Evolutionary conservation across 2,888 invertebrate genomes (phyloP), one percentile per base, ranked within the genome.

Genomic region (Aleiodes leptofemur): DNA sequence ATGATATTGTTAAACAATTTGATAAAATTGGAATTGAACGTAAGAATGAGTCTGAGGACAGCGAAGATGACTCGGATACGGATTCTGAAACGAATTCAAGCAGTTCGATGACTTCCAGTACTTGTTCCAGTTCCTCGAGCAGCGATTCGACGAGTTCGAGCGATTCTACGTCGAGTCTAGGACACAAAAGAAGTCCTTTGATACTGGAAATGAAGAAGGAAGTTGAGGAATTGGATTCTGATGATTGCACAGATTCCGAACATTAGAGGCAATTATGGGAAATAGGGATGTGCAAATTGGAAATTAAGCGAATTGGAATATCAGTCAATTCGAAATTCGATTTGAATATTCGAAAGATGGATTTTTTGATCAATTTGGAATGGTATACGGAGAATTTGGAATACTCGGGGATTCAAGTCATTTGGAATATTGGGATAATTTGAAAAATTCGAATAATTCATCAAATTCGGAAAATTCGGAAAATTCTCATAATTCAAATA

Each of bases 1-100:
- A 87, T 68, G 90, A 91, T 76, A 85, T 92, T 11, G 90, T 89
- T 55, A 90, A 91, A 66, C 90, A 91, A 79, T 88, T 93, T 69
- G 86, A 90, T 3, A 89, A 91, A 29, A 77, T 86, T 91, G 59
- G 89, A 90, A 50, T 83, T 92, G 4, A 72, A 4, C 8, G 74
- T 5, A 78, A 82, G 51, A 61, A 55, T 14, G 59, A 66, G 14
- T 74, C 69, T 31, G 80, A 70, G 48, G 81, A 83, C 68, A 81
- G 81, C 53, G 80, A 80, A 76, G 71, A 77, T 7, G 81, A 82
- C 55, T 82, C 82, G 6, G 82, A 82, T 73, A 78, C 81, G 7
- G 82, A 81, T 68, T 76, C 82, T 3, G 83, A 83, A 55, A 82
- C 79, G 69, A 80, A 78, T 55, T 79, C 79, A 57, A 82, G 80